phyloP scores from a whole-genome alignment of 2,113 vertebrate genomes.

The Danionella cerebrum region DNA sequence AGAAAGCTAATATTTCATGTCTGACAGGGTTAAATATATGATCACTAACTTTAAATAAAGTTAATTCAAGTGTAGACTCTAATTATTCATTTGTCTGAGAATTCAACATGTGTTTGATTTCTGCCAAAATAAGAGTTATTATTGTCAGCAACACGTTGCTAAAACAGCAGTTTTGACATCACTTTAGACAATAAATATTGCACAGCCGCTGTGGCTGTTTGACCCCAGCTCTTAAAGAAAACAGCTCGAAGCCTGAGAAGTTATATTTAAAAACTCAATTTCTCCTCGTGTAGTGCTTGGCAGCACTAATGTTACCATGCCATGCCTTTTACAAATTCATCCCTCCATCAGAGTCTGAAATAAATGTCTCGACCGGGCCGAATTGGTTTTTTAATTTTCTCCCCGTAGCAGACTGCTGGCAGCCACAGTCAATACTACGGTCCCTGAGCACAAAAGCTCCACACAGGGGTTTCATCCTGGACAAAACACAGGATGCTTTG shows the following conservation, averaged over 20 bases:
- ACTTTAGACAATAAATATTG: no score
- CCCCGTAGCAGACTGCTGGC: background rate
- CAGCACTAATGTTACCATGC: background rate
- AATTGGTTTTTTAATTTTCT: background rate
- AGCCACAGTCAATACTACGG: constrained; percentile 19
- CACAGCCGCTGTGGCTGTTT: background rate
- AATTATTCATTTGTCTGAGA: no score
- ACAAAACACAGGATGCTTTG: constrained; percentile 59
- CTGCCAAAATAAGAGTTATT: no score
- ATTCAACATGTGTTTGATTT: no score
- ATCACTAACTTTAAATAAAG: no score
- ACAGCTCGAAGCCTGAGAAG: background rate
- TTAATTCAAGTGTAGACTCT: no score
- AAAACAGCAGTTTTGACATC: no score
- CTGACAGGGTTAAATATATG: no score
- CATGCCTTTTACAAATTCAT: background rate
- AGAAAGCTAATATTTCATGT: no score
- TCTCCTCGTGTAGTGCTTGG: background rate
- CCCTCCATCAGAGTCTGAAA: background rate
- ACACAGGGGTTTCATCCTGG: constrained; percentile 41
- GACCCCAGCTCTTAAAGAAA: background rate
- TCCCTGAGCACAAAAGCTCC: constrained; percentile 54
- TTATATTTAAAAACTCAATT: background rate
- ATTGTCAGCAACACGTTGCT: no score
- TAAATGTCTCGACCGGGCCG: background rate